Evolutionary conservation across 2,888 invertebrate genomes (phyloP), one percentile per base, ranked within the genome.

Genomic region (Parnassius apollo): DNA sequence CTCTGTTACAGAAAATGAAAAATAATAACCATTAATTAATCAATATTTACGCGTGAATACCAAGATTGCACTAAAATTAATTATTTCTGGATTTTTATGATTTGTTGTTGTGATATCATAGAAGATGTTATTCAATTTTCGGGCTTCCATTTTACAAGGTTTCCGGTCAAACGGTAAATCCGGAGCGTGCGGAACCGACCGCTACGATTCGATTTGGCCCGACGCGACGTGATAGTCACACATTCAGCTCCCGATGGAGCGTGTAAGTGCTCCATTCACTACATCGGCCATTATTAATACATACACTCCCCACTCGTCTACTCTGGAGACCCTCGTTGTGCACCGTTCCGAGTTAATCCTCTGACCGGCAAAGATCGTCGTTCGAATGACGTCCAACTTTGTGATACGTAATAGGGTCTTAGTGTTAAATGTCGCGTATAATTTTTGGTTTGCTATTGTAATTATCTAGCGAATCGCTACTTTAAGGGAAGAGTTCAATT

Each of bases 371-470:
- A 85, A 87, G 88, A 89, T 87, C 86, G 81, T 76, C 82, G 82
- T 83, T 85, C 86, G 86, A 86, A 22, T 54, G 81, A 78, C 83
- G 78, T 81, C 81, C 85, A 81, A 87, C 86, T 86, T 86, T 86
- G 83, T 84, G 83, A 81, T 81, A 82, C 82, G 83, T 86, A 87
- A 87, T 86, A 84, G 86, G 87, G 85, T 86, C 86, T 83, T 80
- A 81, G 82, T 72, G 83, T 86, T 88, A 85, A 89, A 90, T 86
- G 85, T 83, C 75, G 86, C 87, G 81, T 87, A 87, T 89, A 88
- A 91, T 91, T 88, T 88, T 90, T 86, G 89, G 89, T 91, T 89
- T 88, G 89, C 88, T 80, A 85, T 88, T 87, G 88, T 86, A 91
- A 89, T 89, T 89, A 88, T 89, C 83, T 88, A 86, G 86, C 83